phyloP scores from a whole-genome alignment of 2,888 invertebrate genomes.

The Palloptera scutellata region DNA sequence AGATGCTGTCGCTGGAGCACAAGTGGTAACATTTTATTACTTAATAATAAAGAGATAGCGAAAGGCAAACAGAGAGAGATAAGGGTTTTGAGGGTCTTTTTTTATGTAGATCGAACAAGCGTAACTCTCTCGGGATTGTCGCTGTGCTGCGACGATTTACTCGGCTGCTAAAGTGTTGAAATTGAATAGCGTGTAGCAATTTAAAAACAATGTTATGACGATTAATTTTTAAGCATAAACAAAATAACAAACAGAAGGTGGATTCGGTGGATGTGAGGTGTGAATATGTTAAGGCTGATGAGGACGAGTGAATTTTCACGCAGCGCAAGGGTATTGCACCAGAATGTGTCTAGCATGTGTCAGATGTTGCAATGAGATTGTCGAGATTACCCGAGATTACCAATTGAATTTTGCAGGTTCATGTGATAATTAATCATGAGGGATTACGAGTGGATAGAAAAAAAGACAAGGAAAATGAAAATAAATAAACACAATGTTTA shows the following conservation, averaged over 20 bases:
- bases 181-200: conserved; percentile 29
- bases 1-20: conserved; percentile 33
- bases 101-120: not conserved
- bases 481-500: conserved; percentile 19
- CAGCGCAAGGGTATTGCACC: not conserved
- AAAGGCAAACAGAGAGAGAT: not conserved
- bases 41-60: conserved; percentile 55
- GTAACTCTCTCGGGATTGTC: conserved; percentile 21
- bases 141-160: not conserved
- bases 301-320: too few relatives aligned
- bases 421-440: conserved; percentile 43
- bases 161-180: conserved; percentile 25
- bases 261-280: conserved; percentile 4
- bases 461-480: conserved; percentile 35
- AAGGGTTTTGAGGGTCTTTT: not conserved
- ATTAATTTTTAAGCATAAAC: conserved; percentile 32
- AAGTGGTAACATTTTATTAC: conserved; percentile 63
- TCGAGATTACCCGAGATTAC: conserved; percentile 25
- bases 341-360: conserved; percentile 13
- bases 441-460: conserved; percentile 39
- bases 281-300: not conserved
- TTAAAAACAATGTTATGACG: conserved; percentile 30
- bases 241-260: conserved; percentile 15
- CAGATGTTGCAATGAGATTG: conserved; percentile 29
- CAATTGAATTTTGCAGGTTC: conserved; percentile 19